Evolutionary conservation across 2,113 vertebrate genomes (phyloP).

Genomic region (Numenius arquata): DNA sequence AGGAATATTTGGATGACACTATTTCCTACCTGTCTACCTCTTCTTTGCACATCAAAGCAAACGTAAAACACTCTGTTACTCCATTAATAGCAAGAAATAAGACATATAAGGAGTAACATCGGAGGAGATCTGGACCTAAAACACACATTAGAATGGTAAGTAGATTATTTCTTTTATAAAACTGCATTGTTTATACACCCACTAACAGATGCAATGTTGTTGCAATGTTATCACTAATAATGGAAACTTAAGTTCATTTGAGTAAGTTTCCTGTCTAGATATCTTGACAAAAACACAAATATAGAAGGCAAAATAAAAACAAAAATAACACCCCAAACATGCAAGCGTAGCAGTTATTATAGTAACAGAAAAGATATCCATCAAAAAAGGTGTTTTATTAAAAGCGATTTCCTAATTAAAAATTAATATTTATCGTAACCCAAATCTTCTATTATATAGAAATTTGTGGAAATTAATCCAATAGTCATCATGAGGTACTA

Average conservation of each 20-base stretch:
- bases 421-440: not conserved
- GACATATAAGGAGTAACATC: slow-evolving; percentile 89
- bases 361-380: not conserved
- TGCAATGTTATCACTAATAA: not conserved
- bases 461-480: not conserved
- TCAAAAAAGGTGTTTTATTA: not conserved
- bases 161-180: not conserved
- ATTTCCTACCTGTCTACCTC: slow-evolving; percentile 89
- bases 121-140: slow-evolving; percentile 86
- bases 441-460: not conserved
- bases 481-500: not conserved
- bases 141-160: not conserved
- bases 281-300: not conserved
- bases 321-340: not conserved
- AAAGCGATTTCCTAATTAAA: not conserved
- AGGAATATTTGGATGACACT: not conserved
- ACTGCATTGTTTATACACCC: not conserved
- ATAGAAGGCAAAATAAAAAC: not conserved
- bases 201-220: not conserved
- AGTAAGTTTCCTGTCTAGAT: not conserved
- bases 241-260: not conserved
- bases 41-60: slow-evolving; percentile 93
- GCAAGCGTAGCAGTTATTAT: not conserved
- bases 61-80: slow-evolving; percentile 93
- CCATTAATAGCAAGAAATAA: slow-evolving; percentile 93